Conservation (phyloP, 2,113 vertebrate species). For the Colinus virginianus region DNA sequence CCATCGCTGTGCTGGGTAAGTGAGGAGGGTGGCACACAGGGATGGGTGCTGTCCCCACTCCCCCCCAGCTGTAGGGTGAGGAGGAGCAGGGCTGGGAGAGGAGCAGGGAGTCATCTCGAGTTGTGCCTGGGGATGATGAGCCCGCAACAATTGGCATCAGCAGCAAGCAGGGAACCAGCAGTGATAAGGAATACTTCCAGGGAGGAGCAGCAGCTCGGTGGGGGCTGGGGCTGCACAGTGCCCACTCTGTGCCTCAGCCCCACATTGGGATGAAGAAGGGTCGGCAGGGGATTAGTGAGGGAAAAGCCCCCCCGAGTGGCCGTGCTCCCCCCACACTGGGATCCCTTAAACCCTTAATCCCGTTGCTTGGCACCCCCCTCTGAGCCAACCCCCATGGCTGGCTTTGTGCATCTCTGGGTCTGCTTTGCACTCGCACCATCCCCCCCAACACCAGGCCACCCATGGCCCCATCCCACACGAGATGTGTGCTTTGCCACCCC, state of each 20-base stretch:
- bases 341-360: constrained; percentile 45
- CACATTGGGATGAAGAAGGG: background rate
- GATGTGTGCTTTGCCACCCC: too few relatives aligned
- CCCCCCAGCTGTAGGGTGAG: background rate
- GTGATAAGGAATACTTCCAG: background rate
- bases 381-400: background rate
- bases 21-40: background rate
- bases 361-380: accelerated
- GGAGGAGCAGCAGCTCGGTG: background rate
- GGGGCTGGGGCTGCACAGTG: background rate
- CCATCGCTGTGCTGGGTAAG: constrained; percentile 77
- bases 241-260: background rate
- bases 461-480: accelerated
- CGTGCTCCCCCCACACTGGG: accelerated
- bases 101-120: background rate
- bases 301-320: background rate
- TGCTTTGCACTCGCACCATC: background rate
- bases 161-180: accelerated
- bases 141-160: accelerated
- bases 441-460: background rate
- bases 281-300: background rate
- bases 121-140: accelerated
- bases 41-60: background rate
- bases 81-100: background rate
- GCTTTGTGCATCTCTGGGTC: background rate